Evolutionary conservation across 2,113 vertebrate genomes (phyloP), one percentile per base, ranked within the genome.

Genomic region (Psilopsiagon aurifrons): DNA sequence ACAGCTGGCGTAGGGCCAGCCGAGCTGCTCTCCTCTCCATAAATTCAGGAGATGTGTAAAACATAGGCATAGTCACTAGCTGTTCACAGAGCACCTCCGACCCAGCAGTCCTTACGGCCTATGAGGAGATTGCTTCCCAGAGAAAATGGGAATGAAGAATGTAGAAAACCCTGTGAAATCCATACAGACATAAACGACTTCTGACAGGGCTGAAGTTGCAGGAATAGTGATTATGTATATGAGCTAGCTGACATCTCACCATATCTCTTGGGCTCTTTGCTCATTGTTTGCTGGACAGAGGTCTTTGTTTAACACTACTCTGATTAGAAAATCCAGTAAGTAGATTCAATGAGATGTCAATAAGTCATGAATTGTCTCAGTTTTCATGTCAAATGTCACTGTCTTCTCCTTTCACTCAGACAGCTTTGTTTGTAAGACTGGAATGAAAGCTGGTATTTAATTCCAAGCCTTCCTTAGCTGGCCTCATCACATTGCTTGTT

Each of bases 21-120:
- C 1, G 4, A 59, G 14, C 27, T 1, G 2, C 54, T 59, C 49
- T 31, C 23, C 41, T n/a, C 57, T 47, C 33, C 17, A 1, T 3
- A 29, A 33, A 16, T 19, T 49, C 44, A 57, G 43, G 47, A 89
- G 41, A 69, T 0, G 2, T 49, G 46, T 13, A 70, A 73, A 83
- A 46, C 33, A 71, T 39, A 8, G n/a, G 15, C 17, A 3, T 2
- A 14, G 43, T 1, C 74, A 57, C 25, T 17, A 60, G 15, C 9
- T 79, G 22, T 85, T 57, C 73, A 59, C 57, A 62, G 67, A 69
- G 74, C 63, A 27, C 43, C 62, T 59, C 47, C n/a, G 29, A 41
- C 18, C 44, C 81, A 82, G 18, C 13, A 62, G 25, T 9, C 57
- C 46, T 47, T 19, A 41, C 7, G 74, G 69, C 16, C 0, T 0